Conservation (phyloP, 35 echinoderm and acorn worm species). For the Heliocidaris erythrogramma region DNA sequence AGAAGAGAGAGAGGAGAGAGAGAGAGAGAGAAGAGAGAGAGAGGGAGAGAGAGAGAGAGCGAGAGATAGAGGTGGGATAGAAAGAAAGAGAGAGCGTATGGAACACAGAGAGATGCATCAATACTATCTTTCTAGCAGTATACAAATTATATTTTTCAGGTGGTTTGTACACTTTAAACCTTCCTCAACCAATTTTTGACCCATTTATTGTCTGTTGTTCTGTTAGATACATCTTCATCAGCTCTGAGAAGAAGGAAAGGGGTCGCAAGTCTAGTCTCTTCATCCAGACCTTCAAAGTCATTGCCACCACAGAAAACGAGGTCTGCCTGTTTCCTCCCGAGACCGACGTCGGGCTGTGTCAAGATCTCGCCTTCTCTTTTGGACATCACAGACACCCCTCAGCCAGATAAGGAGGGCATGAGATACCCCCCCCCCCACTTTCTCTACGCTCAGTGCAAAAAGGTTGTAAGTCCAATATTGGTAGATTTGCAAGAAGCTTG, state of each 20-base stretch:
- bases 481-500: not conserved
- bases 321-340: constrained; percentile 89
- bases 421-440: not conserved
- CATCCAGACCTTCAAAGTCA: constrained; percentile 74
- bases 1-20: no score
- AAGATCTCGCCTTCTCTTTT: constrained; percentile 74
- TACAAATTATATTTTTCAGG: no score
- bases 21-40: no score
- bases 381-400: constrained; percentile 59
- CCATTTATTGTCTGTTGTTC: not conserved
- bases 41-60: no score
- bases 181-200: no score
- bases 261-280: constrained; percentile 82
- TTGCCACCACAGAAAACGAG: constrained; percentile 93
- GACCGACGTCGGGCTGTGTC: constrained; percentile 75
- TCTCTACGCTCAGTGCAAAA: not conserved
- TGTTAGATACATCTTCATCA: constrained; percentile 79
- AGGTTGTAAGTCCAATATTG: not conserved
- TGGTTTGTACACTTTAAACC: no score
- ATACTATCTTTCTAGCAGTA: no score
- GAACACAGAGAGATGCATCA: no score
- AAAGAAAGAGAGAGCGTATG: no score
- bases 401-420: constrained; percentile 18
- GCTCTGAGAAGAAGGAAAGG: constrained; percentile 74
- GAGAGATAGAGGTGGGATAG: no score